Base-by-base conservation (phyloP, 1,140 invertebrate genomes). In the Drosophila gunungcola region DNA sequence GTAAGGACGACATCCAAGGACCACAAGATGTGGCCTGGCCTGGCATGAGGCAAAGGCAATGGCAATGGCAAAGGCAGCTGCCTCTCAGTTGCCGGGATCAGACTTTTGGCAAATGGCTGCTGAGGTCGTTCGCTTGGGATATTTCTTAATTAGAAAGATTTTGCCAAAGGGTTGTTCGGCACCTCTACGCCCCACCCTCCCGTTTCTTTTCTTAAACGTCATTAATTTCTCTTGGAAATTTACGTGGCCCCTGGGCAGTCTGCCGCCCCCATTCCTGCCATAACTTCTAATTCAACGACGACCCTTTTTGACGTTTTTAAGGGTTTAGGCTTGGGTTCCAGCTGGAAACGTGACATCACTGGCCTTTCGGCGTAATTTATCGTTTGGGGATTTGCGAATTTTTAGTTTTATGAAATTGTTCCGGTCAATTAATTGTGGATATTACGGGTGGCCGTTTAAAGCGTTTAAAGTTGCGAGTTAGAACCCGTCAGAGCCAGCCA, bases 141-240 rank as follows among this genome's bases (percentile, higher is more conserved):
- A 89, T 89, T 89, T 89, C 84, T 89, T 90, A 89, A 89, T 89
- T 89, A 88, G 85, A 90, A 88, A 84, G 80, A 83, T 88, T 89
- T 79, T 80, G 60, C 65, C 60, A 79, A 77, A 89, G 84, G 84
- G 84, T 83, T 89, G 83, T 70, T 77, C 45, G 49, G 52, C 72
- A 48, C 32, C 43, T 49, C 13, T 36, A 2, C 25, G 6, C 21
- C 13, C 2, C 27, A 3, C 38, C 4, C 9, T 41, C n/a, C 16
- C 36, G 9, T 49, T 43, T 52, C 43, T 72, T 36, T 82, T 78
- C 78, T 84, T 86, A 86, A 78, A 89, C 78, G 54, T 90, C 81
- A 90, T 90, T 90, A 90, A 85, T 90, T 90, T 79, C 42, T 62
- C 67, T 75, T 85, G 78, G 52, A 74, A 68, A 81, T 85, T 90